phyloP scores from a whole-genome alignment of 2,888 invertebrate species.

The Oscheius onirici region DNA sequence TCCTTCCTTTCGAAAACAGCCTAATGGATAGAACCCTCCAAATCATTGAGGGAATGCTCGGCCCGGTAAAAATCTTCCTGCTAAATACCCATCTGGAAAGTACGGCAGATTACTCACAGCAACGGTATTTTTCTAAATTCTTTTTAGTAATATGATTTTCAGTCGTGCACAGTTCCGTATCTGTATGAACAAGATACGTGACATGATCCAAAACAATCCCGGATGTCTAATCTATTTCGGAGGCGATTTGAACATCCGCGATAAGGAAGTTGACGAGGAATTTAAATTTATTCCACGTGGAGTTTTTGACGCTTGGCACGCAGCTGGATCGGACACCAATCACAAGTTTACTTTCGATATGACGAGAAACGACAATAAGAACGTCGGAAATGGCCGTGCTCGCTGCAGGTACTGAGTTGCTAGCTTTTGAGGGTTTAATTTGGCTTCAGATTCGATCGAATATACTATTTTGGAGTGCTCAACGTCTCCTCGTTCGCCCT shows the following conservation, averaged over 20 bases:
- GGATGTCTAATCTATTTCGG: constrained; percentile 75
- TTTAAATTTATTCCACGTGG: constrained; percentile 66
- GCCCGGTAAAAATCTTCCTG: constrained; percentile 71
- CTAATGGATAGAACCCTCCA: constrained; percentile 76
- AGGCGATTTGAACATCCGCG: constrained; percentile 78
- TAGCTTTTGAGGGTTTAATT: neutral
- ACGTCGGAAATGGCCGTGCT: constrained; percentile 31
- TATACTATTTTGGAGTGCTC: constrained; percentile 55
- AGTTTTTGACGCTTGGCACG: constrained; percentile 74
- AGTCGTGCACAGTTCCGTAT: constrained; percentile 47
- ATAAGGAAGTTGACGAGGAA: constrained; percentile 75
- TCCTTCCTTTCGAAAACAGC: constrained; percentile 74
- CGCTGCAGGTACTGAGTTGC: constrained; percentile 28
- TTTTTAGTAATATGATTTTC: neutral
- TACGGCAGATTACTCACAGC: constrained; percentile 73
- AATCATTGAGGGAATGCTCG: constrained; percentile 72
- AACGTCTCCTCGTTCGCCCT: constrained; percentile 56
- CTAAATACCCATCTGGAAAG: constrained; percentile 78
- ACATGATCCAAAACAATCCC: constrained; percentile 40
- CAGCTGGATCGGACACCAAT: constrained; percentile 75
- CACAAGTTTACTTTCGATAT: constrained; percentile 77
- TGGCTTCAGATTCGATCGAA: constrained; percentile 44
- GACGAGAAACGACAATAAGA: constrained; percentile 76
- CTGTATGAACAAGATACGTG: constrained; percentile 53
- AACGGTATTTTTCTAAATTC: neutral